Percentiles rank a stretch among this genome's conserved stretches.
These are phyloP conservation scores for Euthynnus affinis DNA, from an alignment of 2,797 vertebrate species.

Conservation along the genomic window DNA sequence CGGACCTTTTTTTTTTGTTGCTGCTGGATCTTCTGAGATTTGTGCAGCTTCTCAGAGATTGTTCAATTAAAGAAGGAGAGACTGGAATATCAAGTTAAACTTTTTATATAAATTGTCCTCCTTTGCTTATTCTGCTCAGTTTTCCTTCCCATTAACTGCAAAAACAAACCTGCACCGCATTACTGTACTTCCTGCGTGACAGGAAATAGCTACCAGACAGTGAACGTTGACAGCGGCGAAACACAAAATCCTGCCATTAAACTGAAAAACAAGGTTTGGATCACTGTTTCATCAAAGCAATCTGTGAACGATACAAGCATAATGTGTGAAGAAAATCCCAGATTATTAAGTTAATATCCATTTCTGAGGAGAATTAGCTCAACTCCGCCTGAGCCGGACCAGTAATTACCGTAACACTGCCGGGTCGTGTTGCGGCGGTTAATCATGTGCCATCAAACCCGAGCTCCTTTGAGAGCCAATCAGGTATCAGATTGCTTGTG, in stretches of 20 bases:
- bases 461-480: slow-evolving; percentile 68
- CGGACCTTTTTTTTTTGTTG: slow-evolving; percentile 11
- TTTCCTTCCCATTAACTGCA: neutral
- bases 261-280: neutral
- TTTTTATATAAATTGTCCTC: neutral
- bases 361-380: slow-evolving; percentile 57
- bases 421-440: slow-evolving; percentile 68
- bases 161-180: neutral
- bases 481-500: slow-evolving; percentile 81
- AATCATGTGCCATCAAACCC: slow-evolving; percentile 82
- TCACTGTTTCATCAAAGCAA: neutral
- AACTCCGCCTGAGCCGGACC: slow-evolving; percentile 66
- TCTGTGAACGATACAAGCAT: slow-evolving; percentile 11
- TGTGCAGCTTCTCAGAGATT: slow-evolving; percentile 24
- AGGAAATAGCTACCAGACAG: neutral
- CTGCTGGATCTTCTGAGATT: slow-evolving; percentile 54
- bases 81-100: neutral
- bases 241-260: neutral
- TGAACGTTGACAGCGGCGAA: neutral
- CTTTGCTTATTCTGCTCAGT: neutral
- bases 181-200: neutral
- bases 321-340: slow-evolving; percentile 42
- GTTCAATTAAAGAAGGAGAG: neutral
- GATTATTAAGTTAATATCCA: slow-evolving; percentile 60
- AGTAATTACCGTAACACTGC: slow-evolving; percentile 74